Evolutionary conservation across 2,113 vertebrate species (phyloP).

Genomic region (Mirza zaza): DNA sequence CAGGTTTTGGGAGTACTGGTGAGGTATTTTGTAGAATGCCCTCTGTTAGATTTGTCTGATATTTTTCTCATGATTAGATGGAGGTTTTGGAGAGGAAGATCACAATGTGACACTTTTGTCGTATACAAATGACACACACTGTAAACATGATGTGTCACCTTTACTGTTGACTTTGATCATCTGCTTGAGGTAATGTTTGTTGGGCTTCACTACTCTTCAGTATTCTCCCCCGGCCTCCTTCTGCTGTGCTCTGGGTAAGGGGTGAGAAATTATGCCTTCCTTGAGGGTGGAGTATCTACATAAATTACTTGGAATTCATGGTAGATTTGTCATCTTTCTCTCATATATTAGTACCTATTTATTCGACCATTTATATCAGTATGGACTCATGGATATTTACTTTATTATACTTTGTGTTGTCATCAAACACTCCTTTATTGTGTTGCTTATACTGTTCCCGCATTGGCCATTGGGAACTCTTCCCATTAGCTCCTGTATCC

Average conservation of each 20-base stretch:
- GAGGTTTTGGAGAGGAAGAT: not conserved
- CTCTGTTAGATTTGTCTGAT: not conserved
- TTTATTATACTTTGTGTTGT: too few relatives aligned
- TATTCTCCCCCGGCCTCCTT: not conserved
- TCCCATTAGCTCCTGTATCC: too few relatives aligned
- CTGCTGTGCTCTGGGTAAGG: not conserved
- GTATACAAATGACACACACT: not conserved
- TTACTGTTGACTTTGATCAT: not conserved
- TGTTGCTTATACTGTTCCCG: too few relatives aligned
- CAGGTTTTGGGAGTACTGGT: not conserved
- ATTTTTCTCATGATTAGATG: not conserved
- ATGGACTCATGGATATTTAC: too few relatives aligned
- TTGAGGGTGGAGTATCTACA: not conserved
- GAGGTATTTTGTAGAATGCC: not conserved
- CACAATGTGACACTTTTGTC: not conserved
- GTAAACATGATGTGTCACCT: not conserved
- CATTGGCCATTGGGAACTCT: too few relatives aligned
- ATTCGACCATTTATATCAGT: not conserved
- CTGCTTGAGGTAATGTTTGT: not conserved
- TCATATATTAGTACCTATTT: not conserved
- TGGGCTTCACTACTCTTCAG: not conserved
- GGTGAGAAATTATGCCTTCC: not conserved
- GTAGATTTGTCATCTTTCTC: not conserved
- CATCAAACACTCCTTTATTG: too few relatives aligned
- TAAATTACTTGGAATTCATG: not conserved